These are phyloP conservation scores for Psilopsiagon aurifrons DNA, from an alignment of 2,113 vertebrate species.

Conservation along the genomic window DNA sequence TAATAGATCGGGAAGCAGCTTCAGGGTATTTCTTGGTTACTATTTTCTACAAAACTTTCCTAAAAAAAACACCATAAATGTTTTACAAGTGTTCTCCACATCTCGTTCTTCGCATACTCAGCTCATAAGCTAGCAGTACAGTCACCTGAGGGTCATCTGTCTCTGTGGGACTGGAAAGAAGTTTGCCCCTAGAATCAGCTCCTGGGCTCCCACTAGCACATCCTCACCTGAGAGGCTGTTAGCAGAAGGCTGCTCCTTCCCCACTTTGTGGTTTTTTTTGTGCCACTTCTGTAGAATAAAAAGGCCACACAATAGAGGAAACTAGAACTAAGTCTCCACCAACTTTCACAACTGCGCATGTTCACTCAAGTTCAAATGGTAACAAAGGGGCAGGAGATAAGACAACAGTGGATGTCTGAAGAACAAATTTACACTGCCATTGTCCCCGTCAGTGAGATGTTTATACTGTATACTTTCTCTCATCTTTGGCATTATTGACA, in stretches of 20 bases:
- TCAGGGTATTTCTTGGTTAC: not conserved
- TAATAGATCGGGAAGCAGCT: not conserved
- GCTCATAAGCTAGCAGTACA: accelerated
- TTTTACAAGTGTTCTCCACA: not conserved
- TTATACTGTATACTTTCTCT: not conserved
- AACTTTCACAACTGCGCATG: not conserved
- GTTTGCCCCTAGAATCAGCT: not conserved
- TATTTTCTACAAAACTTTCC: not conserved
- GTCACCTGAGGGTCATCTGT: not conserved
- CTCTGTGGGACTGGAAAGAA: not conserved
- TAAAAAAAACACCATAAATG: not conserved
- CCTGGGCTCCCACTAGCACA: not conserved
- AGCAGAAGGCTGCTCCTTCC: not conserved
- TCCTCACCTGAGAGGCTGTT: not conserved
- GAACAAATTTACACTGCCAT: not conserved
- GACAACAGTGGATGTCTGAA: not conserved
- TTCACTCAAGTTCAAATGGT: not conserved
- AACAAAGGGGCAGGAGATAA: not conserved
- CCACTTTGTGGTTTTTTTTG: not conserved
- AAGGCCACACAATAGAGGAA: not conserved
- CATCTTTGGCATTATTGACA: not conserved
- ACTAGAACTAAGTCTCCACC: not conserved
- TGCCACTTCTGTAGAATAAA: not conserved
- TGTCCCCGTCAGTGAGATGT: not conserved
- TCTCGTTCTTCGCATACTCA: not conserved